A percentile compares a stretch with the other conserved stretches of the same genome.
These are phyloP conservation scores for Pectinophora gossypiella DNA, from an alignment of 1,140 invertebrate species.

Conservation along the genomic window DNA sequence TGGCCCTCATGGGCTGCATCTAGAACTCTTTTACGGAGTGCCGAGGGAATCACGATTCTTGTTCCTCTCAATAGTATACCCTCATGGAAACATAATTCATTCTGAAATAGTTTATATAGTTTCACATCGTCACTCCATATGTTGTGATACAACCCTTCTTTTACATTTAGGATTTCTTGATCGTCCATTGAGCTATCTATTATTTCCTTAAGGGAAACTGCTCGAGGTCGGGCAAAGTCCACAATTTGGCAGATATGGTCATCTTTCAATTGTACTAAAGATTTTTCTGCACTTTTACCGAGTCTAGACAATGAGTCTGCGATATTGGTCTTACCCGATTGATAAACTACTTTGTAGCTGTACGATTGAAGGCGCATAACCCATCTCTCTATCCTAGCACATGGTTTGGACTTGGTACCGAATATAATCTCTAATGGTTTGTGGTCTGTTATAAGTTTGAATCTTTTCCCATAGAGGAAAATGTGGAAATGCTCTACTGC, in stretches of 20 bases:
- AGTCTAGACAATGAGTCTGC: slow-evolving; percentile 48
- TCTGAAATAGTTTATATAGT: neutral
- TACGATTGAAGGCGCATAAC: slow-evolving; percentile 15
- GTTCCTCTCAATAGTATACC: neutral
- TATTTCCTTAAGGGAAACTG: neutral
- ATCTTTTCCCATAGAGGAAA: slow-evolving; percentile 16
- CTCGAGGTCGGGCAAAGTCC: neutral
- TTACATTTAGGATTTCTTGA: neutral
- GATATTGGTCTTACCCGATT: slow-evolving; percentile 49
- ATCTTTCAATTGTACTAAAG: neutral
- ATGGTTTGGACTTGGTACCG: slow-evolving; percentile 17
- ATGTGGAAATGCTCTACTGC: slow-evolving; percentile 6
- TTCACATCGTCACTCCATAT: neutral
- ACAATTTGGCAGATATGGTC: neutral
- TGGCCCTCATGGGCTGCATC: neutral
- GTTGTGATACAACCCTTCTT: neutral
- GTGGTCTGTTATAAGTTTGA: slow-evolving; percentile 33
- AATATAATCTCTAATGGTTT: slow-evolving; percentile 27
- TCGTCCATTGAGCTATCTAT: neutral
- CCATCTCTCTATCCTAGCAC: slow-evolving; percentile 24
- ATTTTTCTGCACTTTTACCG: neutral
- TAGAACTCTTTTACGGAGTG: neutral
- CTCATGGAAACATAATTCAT: neutral
- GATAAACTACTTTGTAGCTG: slow-evolving; percentile 35
- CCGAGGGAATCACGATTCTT: neutral